Conservation (phyloP, 2,888 invertebrate genomes). For the Heteropelma amictum region DNA sequence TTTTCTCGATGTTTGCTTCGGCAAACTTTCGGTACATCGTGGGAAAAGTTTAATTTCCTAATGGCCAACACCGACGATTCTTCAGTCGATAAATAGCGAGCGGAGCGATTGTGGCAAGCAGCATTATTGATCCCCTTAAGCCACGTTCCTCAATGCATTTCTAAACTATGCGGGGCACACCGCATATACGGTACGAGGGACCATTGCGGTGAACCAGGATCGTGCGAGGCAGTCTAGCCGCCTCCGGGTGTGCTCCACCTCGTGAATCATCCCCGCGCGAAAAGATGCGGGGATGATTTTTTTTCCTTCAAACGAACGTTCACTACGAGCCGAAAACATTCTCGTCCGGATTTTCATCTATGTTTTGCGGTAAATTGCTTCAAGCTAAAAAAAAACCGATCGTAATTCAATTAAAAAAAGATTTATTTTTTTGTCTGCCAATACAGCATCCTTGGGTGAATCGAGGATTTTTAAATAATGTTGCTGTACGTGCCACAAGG, state of each 20-base stretch:
- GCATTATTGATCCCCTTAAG: constrained; percentile 37
- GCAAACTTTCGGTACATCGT: neutral
- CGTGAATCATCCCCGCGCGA: neutral
- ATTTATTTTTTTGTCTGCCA: too few species aligned
- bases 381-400: too few species aligned
- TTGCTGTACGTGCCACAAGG: neutral
- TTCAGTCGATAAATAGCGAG: constrained; percentile 21
- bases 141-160: constrained; percentile 18
- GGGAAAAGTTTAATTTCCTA: neutral
- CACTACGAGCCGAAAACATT: too few species aligned
- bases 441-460: too few species aligned
- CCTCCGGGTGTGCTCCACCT: constrained; percentile 12
- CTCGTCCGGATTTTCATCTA: too few species aligned
- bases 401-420: too few species aligned
- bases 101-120: constrained; percentile 16
- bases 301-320: too few species aligned
- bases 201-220: constrained; percentile 31
- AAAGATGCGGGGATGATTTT: too few species aligned
- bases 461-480: too few species aligned
- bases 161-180: constrained; percentile 18
- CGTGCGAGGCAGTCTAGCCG: constrained; percentile 27
- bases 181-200: constrained; percentile 7
- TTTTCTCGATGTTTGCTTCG: too few species aligned
- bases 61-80: neutral
- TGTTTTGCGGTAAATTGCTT: too few species aligned